Base-by-base conservation (phyloP, 1,140 invertebrate genomes). In the Solenopsis fugax region DNA sequence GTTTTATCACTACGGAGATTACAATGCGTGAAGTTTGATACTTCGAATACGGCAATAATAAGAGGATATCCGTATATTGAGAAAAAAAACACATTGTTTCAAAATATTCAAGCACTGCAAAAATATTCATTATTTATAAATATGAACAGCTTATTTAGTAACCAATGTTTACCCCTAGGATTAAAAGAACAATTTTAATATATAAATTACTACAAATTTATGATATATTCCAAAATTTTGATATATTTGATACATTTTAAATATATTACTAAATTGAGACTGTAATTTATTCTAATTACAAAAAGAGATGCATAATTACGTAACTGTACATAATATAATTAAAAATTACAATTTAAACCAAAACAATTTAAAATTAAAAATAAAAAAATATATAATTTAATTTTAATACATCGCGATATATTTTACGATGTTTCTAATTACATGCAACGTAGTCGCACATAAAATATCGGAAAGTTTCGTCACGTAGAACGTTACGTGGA, bases 401-500 rank as follows among this genome's bases (percentile, higher is more conserved):
- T 60, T 71, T 34, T 24, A 29, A 7, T 24, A 34, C 21, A 54
- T 34, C 12, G 9, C 10, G n/a, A 60, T 41, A 60, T 41, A 48
- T 72, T 29, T 58, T n/a, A 13, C 54, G 24, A 73, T 9, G 24
- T 82, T n/a, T 84, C 13, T 84, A 50, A 75, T 84, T 84, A 84
- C 29, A 18, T 50, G 5, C n/a, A 37, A 84, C 29, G 21, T 60
- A 60, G 24, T 50, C 13, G 7, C 12, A 50, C 21, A 4, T 75
- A 75, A 84, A 82, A 73, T 50, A 50, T 75, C 13, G 41, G 24
- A 62, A 62, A 84, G 80, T 84, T 84, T 75, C 18, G n/a, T 84
- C 80, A 84, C 80, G 80, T 84, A 62, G 62, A 52, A n/a, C 21
- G 48, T 45, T 75, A 60, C 41, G n/a, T 75, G 21, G 37, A 52